Base-by-base conservation (phyloP, 2,113 vertebrate species). In the Phyllostomus discolor region DNA sequence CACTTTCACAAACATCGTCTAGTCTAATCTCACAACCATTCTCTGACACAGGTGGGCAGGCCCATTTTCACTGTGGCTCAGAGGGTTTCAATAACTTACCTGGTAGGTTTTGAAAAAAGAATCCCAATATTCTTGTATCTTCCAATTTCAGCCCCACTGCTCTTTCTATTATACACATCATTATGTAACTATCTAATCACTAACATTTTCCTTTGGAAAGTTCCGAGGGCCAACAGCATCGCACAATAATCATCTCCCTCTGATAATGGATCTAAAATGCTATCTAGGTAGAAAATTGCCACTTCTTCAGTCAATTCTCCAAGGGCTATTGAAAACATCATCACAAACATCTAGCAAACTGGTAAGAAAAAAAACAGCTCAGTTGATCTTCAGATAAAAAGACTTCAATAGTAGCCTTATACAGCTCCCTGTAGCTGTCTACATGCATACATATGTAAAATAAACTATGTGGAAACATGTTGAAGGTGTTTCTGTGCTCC, bases 231-330 rank as follows among this genome's bases (percentile, higher is more conserved):
- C 54, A 90, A 75, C 0, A 78, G 43, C n/a, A 91, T 83, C 76
- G 57, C 69, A 69, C 15, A 82, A 26, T 48, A 76, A 83, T 88
- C 20, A 73, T 57, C 94, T 86, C 24, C 41, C 12, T 86, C 41
- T 79, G 81, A 83, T 38, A 95, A 96, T 31, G 43, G 73, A 88
- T 76, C 79, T 90, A 69, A 95, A 95, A 95, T 78, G 26, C 50
- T 67, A 57, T 52, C 70, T 95, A 82, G 69, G 82, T 38, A 94
- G 91, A 96, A 95, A 97, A 97, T 62, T 90, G 67, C 81, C 92
- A 69, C 62, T 97, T 93, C 35, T 92, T 92, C 88, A 89, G 91
- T 10, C 38, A 95, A 54, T n/a, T 96, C 24, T 11, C 81, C 64
- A 79, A 72, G 35, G 69, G 48, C 46, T 87, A 88, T 33, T 96